These are phyloP conservation scores for Lethenteron reissneri DNA, from an alignment of 2,113 vertebrate genomes.

Conservation along the genomic window DNA sequence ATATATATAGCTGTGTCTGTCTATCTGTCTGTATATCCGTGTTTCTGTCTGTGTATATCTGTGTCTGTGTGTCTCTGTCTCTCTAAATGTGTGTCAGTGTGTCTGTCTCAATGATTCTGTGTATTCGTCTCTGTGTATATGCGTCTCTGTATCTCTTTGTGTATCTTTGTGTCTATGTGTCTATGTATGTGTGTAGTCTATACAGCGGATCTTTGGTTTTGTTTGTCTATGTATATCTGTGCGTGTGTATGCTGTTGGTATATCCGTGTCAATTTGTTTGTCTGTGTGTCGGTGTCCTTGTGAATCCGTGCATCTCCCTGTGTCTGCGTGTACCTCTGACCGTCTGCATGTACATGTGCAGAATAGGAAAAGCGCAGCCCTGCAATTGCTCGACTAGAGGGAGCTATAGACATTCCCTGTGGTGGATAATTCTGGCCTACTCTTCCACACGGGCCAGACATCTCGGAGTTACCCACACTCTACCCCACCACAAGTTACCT, in stretches of 20 bases:
- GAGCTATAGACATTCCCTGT: not conserved
- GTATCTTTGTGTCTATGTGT: not conserved
- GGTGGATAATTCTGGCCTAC: not conserved
- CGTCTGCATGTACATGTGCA: not conserved
- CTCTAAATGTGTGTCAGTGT: not conserved
- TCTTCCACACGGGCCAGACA: not conserved
- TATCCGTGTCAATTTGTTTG: not conserved
- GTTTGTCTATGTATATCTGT: not conserved
- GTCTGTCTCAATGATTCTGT: not conserved
- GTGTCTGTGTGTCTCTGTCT: not conserved
- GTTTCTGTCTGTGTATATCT: no score
- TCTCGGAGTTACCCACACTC: not conserved
- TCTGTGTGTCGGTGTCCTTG: not conserved
- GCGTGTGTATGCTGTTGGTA: not conserved
- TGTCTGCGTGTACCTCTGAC: not conserved
- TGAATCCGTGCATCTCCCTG: not conserved
- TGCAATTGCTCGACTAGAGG: not conserved
- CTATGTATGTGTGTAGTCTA: not conserved
- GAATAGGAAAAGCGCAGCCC: not conserved
- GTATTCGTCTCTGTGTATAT: conserved; percentile 8
- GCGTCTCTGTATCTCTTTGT: not conserved
- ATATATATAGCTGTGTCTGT: no score
- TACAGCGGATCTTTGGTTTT: not conserved
- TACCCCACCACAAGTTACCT: not conserved
- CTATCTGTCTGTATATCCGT: no score